Percentiles rank a stretch among this genome's conserved stretches.
Evolutionary conservation across 2,113 vertebrate species (phyloP).

Genomic region (Rhineura floridana): DNA sequence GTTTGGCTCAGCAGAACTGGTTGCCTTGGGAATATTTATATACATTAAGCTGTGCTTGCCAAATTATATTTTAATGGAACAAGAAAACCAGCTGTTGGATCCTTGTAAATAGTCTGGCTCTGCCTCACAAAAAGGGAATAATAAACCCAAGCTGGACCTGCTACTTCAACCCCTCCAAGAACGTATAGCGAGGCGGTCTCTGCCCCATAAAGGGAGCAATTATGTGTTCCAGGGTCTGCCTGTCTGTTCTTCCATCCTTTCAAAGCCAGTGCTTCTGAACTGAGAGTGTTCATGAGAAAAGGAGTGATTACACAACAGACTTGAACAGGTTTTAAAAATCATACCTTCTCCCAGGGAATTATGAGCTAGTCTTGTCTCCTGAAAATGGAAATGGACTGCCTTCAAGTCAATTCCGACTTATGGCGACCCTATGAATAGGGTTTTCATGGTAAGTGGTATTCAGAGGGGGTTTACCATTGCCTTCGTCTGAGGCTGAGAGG

Average conservation of each 20-base stretch:
- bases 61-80: constrained; percentile 45
- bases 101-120: constrained; percentile 12
- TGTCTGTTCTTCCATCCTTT: background rate
- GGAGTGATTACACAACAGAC: background rate
- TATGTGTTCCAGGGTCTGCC: background rate
- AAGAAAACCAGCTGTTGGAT: constrained; percentile 37
- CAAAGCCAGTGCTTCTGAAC: background rate
- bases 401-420: no score
- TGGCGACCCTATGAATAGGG: no score
- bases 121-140: background rate
- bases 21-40: constrained; percentile 49
- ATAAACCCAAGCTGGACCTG: background rate
- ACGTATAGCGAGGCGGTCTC: background rate
- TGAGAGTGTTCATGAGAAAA: background rate
- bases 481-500: no score
- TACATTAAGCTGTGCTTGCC: background rate
- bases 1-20: constrained; percentile 24
- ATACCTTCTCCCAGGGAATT: background rate
- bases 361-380: background rate
- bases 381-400: no score
- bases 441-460: no score
- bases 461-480: no score
- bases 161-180: background rate
- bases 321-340: background rate
- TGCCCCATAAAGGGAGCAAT: background rate